A percentile compares a stretch with the other conserved stretches of the same genome.
Evolutionary conservation across 2,113 vertebrate species (phyloP).

Genomic region (Emydocephalus ijimae): DNA sequence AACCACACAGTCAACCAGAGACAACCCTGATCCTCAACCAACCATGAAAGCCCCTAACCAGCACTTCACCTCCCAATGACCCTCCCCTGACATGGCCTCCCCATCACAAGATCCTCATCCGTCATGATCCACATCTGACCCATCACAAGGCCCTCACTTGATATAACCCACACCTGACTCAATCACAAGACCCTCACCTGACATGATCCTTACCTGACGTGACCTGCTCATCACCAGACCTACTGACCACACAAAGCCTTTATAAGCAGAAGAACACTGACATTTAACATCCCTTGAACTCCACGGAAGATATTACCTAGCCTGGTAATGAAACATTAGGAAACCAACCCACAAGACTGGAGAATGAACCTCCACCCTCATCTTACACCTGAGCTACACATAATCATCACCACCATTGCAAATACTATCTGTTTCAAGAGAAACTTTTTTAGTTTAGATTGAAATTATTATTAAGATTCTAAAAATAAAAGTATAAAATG

Average conservation of each 20-base stretch:
- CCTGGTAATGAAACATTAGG: no score
- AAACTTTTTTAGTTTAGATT: background rate
- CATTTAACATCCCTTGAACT: background rate
- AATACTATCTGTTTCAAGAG: background rate
- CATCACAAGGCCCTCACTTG: background rate
- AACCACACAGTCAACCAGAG: background rate
- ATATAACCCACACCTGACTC: background rate
- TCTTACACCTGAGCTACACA: background rate
- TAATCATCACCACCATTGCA: background rate
- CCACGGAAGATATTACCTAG: no score
- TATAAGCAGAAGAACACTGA: background rate
- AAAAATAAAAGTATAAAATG: background rate
- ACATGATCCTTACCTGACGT: background rate
- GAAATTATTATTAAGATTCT: background rate
- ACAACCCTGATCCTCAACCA: background rate
- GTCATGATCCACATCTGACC: background rate
- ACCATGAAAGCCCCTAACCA: background rate
- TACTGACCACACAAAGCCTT: background rate
- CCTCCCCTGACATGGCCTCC: background rate
- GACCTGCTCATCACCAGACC: background rate
- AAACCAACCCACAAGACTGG: background rate
- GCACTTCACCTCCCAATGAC: background rate
- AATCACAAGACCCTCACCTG: background rate
- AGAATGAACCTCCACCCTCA: background rate
- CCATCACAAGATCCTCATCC: background rate